Evolutionary conservation across 2,113 vertebrate genomes (phyloP).

Genomic region (Hepsetus odoe): DNA sequence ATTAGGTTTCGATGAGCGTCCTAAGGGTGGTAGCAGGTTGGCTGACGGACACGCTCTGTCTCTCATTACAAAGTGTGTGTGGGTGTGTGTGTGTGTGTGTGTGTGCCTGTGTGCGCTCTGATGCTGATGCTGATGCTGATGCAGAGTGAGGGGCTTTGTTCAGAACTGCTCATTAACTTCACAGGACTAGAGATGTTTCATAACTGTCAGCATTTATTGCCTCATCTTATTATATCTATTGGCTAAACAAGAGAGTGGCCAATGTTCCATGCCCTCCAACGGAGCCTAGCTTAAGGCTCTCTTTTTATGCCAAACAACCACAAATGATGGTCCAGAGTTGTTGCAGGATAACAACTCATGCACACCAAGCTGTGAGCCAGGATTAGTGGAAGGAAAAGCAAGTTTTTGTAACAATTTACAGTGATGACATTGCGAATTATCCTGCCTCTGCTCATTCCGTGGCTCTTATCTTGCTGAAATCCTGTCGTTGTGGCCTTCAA

Average conservation of each 20-base stretch:
- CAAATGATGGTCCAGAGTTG: background rate
- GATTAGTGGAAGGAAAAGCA: background rate
- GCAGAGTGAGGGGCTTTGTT: constrained; percentile 15
- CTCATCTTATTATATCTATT: constrained; percentile 11
- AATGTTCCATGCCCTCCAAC: background rate
- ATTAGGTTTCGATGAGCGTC: constrained; percentile 42
- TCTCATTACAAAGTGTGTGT: background rate
- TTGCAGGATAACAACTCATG: background rate
- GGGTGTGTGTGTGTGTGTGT: background rate
- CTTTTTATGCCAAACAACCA: background rate
- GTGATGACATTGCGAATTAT: background rate
- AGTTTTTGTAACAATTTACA: background rate
- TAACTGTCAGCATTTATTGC: constrained; percentile 2
- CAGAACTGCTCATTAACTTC: constrained; percentile 4
- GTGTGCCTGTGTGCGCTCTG: too few relatives aligned
- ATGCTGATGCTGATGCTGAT: constrained; percentile 7
- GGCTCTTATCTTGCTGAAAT: background rate
- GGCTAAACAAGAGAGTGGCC: background rate
- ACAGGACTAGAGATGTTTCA: constrained; percentile 10
- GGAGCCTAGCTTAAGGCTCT: background rate
- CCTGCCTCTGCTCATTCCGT: background rate
- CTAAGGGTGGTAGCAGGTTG: constrained; percentile 7
- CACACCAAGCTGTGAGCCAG: background rate
- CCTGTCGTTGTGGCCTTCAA: background rate
- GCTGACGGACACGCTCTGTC: constrained; percentile 25